These are phyloP conservation scores for Apostichopus japonicus DNA, from an alignment of 35 echinoderm and acorn worm species.

Conservation along the genomic window DNA sequence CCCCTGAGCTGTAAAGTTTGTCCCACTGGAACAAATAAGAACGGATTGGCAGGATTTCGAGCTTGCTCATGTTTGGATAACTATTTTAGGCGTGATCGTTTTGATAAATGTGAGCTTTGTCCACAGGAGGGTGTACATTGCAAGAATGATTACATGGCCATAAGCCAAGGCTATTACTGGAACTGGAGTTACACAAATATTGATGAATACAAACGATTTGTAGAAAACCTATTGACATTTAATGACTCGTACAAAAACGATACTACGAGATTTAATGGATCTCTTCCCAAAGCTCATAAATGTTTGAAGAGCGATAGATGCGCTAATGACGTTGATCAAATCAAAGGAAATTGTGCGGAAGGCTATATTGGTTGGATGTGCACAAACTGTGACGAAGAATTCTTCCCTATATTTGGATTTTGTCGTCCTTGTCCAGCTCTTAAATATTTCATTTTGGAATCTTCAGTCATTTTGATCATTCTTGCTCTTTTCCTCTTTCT, in stretches of 20 bases:
- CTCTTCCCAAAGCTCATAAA: constrained; percentile 5
- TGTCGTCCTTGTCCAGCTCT: neutral
- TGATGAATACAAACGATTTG: neutral
- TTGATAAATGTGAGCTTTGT: constrained; percentile 8
- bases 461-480: neutral
- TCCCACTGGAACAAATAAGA: constrained; percentile 54
- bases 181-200: constrained; percentile 8
- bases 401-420: neutral
- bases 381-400: neutral
- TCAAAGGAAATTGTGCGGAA: neutral
- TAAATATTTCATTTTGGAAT: neutral
- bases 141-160: neutral
- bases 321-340: neutral
- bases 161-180: neutral
- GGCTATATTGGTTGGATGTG: constrained; percentile 11
- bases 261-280: neutral
- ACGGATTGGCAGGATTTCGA: constrained; percentile 17
- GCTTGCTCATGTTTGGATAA: constrained; percentile 52
- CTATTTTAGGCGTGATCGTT: constrained; percentile 31
- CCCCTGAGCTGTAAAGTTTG: constrained; percentile 45
- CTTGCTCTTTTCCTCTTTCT: neutral
- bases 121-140: neutral
- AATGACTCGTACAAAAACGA: neutral
- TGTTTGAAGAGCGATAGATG: neutral
- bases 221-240: neutral